phyloP scores from a whole-genome alignment of 2,113 vertebrate genomes.

The Osmerus eperlanus region DNA sequence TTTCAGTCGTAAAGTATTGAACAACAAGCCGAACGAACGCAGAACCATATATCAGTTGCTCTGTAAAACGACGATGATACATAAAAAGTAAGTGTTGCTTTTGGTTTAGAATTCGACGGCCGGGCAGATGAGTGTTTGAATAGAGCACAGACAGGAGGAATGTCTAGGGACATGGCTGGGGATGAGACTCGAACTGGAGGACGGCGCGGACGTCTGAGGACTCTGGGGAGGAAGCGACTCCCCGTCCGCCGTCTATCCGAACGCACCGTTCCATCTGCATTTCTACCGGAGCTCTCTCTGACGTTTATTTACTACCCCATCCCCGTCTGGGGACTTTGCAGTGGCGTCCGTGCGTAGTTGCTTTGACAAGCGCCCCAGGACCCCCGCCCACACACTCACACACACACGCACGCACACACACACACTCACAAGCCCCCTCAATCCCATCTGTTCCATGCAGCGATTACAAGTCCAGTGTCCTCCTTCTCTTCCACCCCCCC shows the following conservation, averaged over 20 bases:
- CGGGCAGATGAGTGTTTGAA: too few relatives aligned
- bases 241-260: background rate
- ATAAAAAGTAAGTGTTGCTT: too few relatives aligned
- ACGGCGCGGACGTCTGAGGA: background rate
- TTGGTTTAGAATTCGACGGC: too few relatives aligned
- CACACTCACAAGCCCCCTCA: background rate
- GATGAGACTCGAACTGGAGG: too few relatives aligned
- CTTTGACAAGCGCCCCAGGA: background rate
- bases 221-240: background rate
- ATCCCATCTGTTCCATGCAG: constrained; percentile 15
- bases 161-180: too few relatives aligned
- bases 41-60: background rate
- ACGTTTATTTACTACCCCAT: background rate
- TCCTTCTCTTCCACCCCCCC: background rate
- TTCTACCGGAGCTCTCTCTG: background rate
- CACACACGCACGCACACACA: background rate
- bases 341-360: background rate
- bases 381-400: background rate
- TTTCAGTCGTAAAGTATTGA: constrained; percentile 79
- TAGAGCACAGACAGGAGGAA: too few relatives aligned
- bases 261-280: background rate
- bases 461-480: constrained; percentile 11
- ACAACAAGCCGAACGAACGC: constrained; percentile 54
- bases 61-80: background rate
- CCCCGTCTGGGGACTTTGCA: background rate